These are phyloP conservation scores for Antidorcas marsupialis DNA, from an alignment of 2,113 vertebrate species.

Conservation along the genomic window DNA sequence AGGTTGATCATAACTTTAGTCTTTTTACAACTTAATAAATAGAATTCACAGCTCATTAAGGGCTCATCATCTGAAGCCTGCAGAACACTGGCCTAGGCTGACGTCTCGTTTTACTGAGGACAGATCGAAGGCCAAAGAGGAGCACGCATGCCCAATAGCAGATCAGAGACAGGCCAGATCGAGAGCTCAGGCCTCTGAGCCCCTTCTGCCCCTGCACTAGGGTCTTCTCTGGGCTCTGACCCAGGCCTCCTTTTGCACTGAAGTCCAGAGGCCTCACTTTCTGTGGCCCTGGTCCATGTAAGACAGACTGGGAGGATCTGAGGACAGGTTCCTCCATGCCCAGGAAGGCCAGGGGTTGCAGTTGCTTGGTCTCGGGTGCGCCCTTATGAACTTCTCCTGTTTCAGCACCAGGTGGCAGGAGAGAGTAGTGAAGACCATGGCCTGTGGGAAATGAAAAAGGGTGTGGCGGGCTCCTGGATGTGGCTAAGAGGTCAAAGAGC, in stretches of 20 bases:
- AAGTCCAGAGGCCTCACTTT: not conserved
- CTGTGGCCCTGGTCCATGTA: not conserved
- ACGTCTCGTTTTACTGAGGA: not conserved
- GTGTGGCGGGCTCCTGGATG: rapidly evolving
- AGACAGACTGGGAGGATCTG: not conserved
- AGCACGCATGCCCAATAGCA: not conserved
- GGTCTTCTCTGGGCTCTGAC: not conserved
- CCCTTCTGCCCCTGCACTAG: not conserved
- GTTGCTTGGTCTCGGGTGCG: rapidly evolving
- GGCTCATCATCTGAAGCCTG: not conserved
- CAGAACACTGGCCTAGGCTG: not conserved
- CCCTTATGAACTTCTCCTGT: not conserved
- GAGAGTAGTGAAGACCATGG: not conserved
- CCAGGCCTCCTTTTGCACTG: not conserved
- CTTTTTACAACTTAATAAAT: not conserved
- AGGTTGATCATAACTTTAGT: too few relatives aligned
- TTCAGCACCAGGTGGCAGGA: constrained; percentile 17
- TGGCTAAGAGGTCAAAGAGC: not conserved
- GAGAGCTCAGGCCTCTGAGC: not conserved
- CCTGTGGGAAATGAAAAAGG: not conserved
- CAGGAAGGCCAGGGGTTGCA: not conserved
- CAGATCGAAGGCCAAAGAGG: not conserved
- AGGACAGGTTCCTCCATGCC: not conserved
- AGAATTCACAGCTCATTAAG: not conserved
- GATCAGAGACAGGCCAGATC: not conserved